Base-by-base conservation (phyloP, 2,888 invertebrate species). In the Aspidiotus rigidus region DNA sequence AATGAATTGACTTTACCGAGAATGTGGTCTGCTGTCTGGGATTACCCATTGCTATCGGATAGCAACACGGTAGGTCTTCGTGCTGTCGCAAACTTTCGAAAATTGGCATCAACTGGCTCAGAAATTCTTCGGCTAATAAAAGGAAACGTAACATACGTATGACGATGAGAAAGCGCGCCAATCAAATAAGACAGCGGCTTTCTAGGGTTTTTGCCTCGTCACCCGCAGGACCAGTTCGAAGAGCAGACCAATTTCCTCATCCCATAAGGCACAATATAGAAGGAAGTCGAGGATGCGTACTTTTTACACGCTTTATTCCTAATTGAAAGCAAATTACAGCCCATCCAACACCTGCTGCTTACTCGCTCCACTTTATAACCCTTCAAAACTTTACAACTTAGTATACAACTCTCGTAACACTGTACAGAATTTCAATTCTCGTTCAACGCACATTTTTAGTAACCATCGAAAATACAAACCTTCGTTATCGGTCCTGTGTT, bases 61-160 rank as follows among this genome's bases (percentile, higher is more conserved):
- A 92, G 78, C 91, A 90, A 82, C 90, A 90, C 79, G 91, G 91
- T 77, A 90, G 86, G 81, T 91, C 90, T 82, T 92, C 90, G 80
- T 89, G 88, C 80, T 90, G 90, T 79, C 93, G 86, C 79, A 93
- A 85, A 81, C 89, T 89, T 84, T 93, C 92, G 86, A 93, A 93
- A 83, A 93, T 92, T 79, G 93, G 93, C 89, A 88, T 91, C 87
- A 93, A 85, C 84, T 93, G 91, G 83, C 87, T 90, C 87, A 93
- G 86, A 84, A 93, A 90, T 85, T 92, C 92, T 84, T 92, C 90
- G 82, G 92, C 93, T 93, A 63, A 64, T 49, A 41, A 64, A 49
- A 49, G 69, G 61, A 69, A 49, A 60, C 54, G 55, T 39, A 28
- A 28, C 28, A 28, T 28, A 28, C 28, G 28, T 28, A 28, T 28